These are phyloP conservation scores for Mesaphorura yosii DNA, from an alignment of 1,140 invertebrate genomes.

Conservation along the genomic window DNA sequence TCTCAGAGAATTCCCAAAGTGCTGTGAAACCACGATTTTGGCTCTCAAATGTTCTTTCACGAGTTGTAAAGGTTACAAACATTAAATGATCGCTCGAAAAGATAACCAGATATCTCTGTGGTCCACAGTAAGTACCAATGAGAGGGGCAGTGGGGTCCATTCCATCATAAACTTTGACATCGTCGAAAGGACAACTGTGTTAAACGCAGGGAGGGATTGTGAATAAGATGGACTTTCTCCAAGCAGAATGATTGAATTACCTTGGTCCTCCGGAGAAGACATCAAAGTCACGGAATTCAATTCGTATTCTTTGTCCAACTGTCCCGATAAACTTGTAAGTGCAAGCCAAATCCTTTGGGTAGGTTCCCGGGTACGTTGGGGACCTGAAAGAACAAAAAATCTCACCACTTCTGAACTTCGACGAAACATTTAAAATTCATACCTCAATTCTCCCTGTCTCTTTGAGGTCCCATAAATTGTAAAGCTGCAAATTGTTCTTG, in stretches of 20 bases:
- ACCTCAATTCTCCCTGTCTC: constrained; percentile 69
- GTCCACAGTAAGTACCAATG: constrained; percentile 95
- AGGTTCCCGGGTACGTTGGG: constrained; percentile 96
- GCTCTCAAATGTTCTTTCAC: constrained; percentile 74
- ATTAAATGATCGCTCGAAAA: constrained; percentile 84
- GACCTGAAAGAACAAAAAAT: too few species aligned
- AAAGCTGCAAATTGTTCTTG: constrained; percentile 68
- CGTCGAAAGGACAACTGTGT: constrained; percentile 93
- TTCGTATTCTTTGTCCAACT: constrained; percentile 74
- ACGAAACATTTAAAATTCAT: too few species aligned
- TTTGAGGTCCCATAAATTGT: constrained; percentile 62
- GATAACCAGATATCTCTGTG: constrained; percentile 77
- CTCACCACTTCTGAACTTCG: too few species aligned
- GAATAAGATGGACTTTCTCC: neutral
- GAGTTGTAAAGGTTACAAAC: constrained; percentile 77
- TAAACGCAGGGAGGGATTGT: constrained; percentile 10
- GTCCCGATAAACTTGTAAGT: constrained; percentile 87
- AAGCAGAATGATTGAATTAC: constrained; percentile 69
- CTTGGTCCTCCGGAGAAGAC: constrained; percentile 96
- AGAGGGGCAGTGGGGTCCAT: constrained; percentile 66
- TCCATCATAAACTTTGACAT: constrained; percentile 92
- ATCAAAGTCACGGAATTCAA: constrained; percentile 97
- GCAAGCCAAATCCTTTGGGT: constrained; percentile 90
- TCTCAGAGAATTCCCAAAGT: constrained; percentile 90
- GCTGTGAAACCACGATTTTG: constrained; percentile 92